Evolutionary conservation across 2,113 vertebrate species (phyloP).

Genomic region (Corynorhinus townsendii): DNA sequence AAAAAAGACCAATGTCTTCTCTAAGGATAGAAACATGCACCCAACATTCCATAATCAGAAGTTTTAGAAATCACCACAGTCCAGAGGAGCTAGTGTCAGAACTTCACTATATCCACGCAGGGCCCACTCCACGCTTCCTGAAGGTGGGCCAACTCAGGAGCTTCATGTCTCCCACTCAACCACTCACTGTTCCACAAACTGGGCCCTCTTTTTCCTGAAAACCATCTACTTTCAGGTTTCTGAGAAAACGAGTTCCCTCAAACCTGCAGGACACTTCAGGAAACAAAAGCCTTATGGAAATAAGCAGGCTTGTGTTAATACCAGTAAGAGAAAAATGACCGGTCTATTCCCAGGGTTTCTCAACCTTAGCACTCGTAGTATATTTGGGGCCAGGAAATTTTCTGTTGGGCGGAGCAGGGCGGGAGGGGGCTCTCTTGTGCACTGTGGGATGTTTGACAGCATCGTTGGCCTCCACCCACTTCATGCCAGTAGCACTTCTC

Average conservation of each 20-base stretch:
- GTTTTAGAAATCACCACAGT: background rate
- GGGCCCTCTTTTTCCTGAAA: background rate
- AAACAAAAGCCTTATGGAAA: slow-evolving; percentile 23
- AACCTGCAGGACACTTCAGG: background rate
- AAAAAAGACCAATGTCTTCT: background rate
- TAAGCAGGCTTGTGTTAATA: background rate
- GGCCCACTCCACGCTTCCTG: background rate
- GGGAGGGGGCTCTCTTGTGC: background rate
- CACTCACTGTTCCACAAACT: background rate
- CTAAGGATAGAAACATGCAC: background rate
- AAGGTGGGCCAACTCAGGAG: background rate
- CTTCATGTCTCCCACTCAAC: background rate
- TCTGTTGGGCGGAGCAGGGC: background rate
- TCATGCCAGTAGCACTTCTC: background rate
- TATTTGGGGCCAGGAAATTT: background rate
- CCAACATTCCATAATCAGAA: background rate
- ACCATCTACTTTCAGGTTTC: background rate
- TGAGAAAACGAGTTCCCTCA: slow-evolving; percentile 14
- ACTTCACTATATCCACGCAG: background rate
- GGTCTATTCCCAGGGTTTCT: background rate
- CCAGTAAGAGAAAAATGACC: background rate
- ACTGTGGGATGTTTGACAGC: background rate
- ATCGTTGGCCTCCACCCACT: background rate
- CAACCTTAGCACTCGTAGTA: background rate
- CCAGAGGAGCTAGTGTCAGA: background rate